These are phyloP conservation scores for Leptonema lineaticorne DNA, from an alignment of 1,140 invertebrate species.

Conservation along the genomic window DNA sequence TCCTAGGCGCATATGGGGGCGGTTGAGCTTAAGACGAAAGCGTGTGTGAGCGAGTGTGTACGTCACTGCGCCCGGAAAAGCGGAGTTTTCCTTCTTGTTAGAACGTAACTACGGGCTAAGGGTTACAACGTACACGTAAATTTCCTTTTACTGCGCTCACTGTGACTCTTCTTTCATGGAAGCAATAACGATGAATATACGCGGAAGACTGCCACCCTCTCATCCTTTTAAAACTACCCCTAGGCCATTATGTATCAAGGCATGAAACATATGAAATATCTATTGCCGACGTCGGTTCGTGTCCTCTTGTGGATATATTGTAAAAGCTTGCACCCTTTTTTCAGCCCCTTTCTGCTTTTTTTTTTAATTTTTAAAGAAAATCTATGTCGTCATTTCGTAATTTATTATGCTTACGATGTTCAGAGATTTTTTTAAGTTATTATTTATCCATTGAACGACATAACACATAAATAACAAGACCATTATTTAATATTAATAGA, in stretches of 20 bases:
- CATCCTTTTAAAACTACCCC: conserved; percentile 27
- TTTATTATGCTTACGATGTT: too few relatives aligned
- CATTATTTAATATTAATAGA: too few relatives aligned
- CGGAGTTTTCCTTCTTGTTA: conserved; percentile 42
- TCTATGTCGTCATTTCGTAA: too few relatives aligned
- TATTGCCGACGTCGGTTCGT: background rate
- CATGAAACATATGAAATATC: conserved; percentile 8
- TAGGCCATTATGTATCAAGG: conserved; percentile 11
- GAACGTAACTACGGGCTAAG: conserved; percentile 42
- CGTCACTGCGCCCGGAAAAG: conserved; percentile 33
- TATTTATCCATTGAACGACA: too few relatives aligned
- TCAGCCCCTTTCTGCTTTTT: too few relatives aligned
- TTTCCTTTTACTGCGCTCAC: conserved; percentile 41
- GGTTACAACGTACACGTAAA: conserved; percentile 42
- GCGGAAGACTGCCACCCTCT: conserved; percentile 18
- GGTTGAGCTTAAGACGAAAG: too few relatives aligned
- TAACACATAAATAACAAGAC: too few relatives aligned
- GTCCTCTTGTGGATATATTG: background rate
- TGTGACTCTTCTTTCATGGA: conserved; percentile 42
- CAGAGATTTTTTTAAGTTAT: too few relatives aligned
- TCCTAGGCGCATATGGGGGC: conserved; percentile 22
- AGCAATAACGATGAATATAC: conserved; percentile 41
- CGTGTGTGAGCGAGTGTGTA: conserved; percentile 37
- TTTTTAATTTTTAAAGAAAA: too few relatives aligned
- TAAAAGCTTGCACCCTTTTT: background rate